Evolutionary conservation across 2,797 vertebrate species (phyloP).

Genomic region (Sarcophilus harrisii): DNA sequence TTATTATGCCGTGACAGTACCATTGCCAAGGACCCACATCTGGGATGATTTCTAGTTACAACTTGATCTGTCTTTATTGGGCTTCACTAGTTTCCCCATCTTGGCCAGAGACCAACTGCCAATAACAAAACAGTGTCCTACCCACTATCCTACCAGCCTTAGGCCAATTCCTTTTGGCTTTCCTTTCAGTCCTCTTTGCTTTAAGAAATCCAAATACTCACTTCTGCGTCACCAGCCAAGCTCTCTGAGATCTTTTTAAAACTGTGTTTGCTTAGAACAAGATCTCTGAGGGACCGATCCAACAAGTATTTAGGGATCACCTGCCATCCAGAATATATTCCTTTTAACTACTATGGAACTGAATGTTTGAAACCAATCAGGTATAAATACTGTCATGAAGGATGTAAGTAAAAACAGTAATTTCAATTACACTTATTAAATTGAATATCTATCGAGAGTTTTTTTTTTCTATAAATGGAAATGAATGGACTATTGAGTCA

Average conservation of each 20-base stretch:
- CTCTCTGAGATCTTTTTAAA: not conserved
- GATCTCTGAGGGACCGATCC: not conserved
- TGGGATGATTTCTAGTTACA: not conserved
- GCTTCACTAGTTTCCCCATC: not conserved
- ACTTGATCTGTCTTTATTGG: not conserved
- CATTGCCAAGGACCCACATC: not conserved
- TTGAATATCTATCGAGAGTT: no score
- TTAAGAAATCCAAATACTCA: not conserved
- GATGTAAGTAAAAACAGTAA: not conserved
- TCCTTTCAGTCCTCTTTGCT: not conserved
- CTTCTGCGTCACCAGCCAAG: not conserved
- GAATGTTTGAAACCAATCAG: not conserved
- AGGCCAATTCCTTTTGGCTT: not conserved
- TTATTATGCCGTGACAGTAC: not conserved
- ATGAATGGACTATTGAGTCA: not conserved
- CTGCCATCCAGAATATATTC: not conserved
- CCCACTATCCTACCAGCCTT: not conserved
- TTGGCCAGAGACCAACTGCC: not conserved
- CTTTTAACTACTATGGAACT: not conserved
- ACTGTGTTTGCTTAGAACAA: not conserved
- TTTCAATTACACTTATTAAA: not conserved
- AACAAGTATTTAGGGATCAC: not conserved
- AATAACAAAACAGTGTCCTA: not conserved
- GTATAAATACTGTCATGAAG: not conserved
- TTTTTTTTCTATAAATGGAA: not conserved